Base-by-base conservation (phyloP, 2,797 vertebrate genomes). In the Galagoides demidoff region DNA sequence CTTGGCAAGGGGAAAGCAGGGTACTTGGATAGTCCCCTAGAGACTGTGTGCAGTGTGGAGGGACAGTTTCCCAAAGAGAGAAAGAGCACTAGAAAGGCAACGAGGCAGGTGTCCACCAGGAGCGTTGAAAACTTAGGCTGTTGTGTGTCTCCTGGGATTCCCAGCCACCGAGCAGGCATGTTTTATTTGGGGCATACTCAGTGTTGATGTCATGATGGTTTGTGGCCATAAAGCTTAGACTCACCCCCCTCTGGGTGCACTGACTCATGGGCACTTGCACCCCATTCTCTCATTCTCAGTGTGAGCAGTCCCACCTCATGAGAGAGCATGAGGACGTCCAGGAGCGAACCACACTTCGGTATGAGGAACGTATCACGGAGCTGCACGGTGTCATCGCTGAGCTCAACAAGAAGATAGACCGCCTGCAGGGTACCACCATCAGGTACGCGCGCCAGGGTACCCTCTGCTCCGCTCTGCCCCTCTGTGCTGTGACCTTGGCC, bases 311-410 rank as follows among this genome's bases (percentile, higher is more conserved):
- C 74, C 99, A 99, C 97, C 98, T 99, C 94, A 98, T 99, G 99
- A 98, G 98, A 97, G 99, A 99, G 76, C 99, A 99, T 8, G 99
- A 99, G 97, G 99, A 99, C 1, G 98, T 99, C 66, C 99, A 99
- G 98, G 99, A 99, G 96, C 97, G 98, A 64, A 99, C 99, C 0
- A 99, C 98, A 0, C 97, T 99, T 25, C 99, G 99, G 61, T 99
- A 99, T 0, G 99, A 99, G 97, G 99, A 99, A 76, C 98, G 99
- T 92, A 99, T 99, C 98, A 99, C 99, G 0, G 99, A 99, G 85
- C 98, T 99, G 9, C 99, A 99, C 98, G 99, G 99, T 90, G 98
- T 99, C 98, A 99, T 99, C 43, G 99, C 99, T 0, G 99, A 99
- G 79, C 98, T 99, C 97, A 99, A 99, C 96, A 99, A 99, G 98